Base-by-base conservation (phyloP, 2,888 invertebrate species). In the Parnassius smintheus region DNA sequence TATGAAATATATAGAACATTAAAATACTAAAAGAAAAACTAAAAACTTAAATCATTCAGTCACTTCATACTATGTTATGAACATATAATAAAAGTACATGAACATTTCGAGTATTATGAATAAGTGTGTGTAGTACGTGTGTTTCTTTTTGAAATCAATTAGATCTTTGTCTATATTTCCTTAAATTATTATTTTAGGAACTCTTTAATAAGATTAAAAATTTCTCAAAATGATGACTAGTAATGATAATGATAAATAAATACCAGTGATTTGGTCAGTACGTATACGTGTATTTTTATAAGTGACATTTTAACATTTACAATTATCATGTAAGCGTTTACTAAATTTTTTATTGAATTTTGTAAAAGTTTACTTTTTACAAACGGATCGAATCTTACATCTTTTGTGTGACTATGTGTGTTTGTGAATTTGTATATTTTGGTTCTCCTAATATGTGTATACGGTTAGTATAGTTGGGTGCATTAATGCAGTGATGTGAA, bases 301-400 rank as follows among this genome's bases (percentile, higher is more conserved):
- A 49, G n/a, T 8, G 12, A n/a, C 8, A 13, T 49, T 49, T 49
- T 49, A 13, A 49, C n/a, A 49, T 35, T 35, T 35, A 35, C 35
- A 35, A 35, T 35, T 35, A 35, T 35, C 1, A 46, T 7, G 11
- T 46, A 46, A 46, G 35, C 2, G 41, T 13, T 50, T 50, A 50
- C 22, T 2, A 13, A 50, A 50, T 50, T 51, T 51, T 51, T 2
- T 51, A 51, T 51, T 51, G 22, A 4, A 51, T 18, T 25, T 51
- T 51, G 50, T 8, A 50, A 50, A 50, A 22, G 22, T 25, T 51
- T 22, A 51, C 51, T 11, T 25, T 51, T 51, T 51, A 51, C 50
- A 9, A 18, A 25, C 3, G 2, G 9, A 9, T 50, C 25, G 25
- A 25, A 51, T 51, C 25, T 25, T 25, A 25, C 10, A 18, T 18